Evolutionary conservation across 2,113 vertebrate species (phyloP).

Genomic region (Nettapus auritus): DNA sequence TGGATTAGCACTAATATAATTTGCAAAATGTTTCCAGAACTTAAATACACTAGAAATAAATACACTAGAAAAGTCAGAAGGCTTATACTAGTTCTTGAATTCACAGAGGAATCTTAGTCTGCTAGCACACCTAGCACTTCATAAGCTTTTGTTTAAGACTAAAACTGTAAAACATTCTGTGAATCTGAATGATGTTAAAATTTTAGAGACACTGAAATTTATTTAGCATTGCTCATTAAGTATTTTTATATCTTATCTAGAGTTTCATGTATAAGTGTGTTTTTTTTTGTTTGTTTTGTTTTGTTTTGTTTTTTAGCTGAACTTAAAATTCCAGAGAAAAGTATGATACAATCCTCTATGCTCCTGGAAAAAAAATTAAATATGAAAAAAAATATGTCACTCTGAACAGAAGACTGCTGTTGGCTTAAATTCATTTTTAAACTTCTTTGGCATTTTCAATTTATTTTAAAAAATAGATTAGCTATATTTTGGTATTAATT

Average conservation of each 20-base stretch:
- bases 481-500: neutral
- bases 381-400: neutral
- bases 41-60: conserved; percentile 5
- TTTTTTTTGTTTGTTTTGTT: too few species aligned
- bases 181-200: neutral
- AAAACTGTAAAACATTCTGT: neutral
- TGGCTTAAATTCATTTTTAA: neutral
- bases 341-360: neutral
- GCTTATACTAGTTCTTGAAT: neutral
- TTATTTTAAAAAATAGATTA: neutral
- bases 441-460: neutral
- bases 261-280: neutral
- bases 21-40: conserved; percentile 3
- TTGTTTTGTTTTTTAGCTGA: neutral
- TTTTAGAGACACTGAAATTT: conserved; percentile 2
- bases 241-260: neutral
- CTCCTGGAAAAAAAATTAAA: accelerated
- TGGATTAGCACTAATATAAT: conserved; percentile 29
- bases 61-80: neutral
- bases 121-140: neutral
- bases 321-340: neutral
- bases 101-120: neutral
- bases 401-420: neutral
- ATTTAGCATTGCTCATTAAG: conserved; percentile 2
- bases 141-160: neutral